Base-by-base conservation (phyloP, 2,888 invertebrate genomes). In the Ochropleura leucogaster region DNA sequence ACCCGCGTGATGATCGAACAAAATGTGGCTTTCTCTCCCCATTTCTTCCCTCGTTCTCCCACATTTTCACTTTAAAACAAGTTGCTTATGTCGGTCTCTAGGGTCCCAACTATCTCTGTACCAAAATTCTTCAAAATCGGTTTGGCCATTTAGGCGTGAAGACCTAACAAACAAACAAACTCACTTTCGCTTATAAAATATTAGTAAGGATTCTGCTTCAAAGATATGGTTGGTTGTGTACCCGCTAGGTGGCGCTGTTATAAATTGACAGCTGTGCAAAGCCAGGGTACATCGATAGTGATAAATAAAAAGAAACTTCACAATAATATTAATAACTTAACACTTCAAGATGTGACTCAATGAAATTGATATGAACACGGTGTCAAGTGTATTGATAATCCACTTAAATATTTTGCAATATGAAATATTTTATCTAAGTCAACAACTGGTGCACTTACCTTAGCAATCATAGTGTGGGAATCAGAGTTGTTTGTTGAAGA, bases 351-450 rank as follows among this genome's bases (percentile, higher is more conserved):
- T 72, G 79, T 87, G 85, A 87, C 68, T 86, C 84, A 87, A 85
- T 87, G 72, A 78, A 85, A 85, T 66, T 80, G 86, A 86, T 81
- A 76, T 80, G 79, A 81, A 70, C 72, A 49, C 60, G 55, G 65
- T 86, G 87, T 92, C 89, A 86, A 92, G 91, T 90, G 82, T 91
- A 83, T 92, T 91, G 90, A 90, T 91, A 90, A 89, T 88, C 86
- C 92, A 92, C 92, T 92, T 85, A 85, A 87, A 84, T 81, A 85
- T 89, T 88, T 87, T 90, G 91, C 91, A 92, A 91, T 91, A 90
- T 88, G 69, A 80, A 86, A 87, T 83, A 85, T 83, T 83, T 84
- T 90, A 88, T 88, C 86, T 81, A 77, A 84, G 85, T 89, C 85
- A 90, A 91, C 80, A 89, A 81, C 68, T 76, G 47, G 68, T 79